Base-by-base conservation (phyloP, 1,140 invertebrate species). In the Ceratoteleas bidentatus region DNA sequence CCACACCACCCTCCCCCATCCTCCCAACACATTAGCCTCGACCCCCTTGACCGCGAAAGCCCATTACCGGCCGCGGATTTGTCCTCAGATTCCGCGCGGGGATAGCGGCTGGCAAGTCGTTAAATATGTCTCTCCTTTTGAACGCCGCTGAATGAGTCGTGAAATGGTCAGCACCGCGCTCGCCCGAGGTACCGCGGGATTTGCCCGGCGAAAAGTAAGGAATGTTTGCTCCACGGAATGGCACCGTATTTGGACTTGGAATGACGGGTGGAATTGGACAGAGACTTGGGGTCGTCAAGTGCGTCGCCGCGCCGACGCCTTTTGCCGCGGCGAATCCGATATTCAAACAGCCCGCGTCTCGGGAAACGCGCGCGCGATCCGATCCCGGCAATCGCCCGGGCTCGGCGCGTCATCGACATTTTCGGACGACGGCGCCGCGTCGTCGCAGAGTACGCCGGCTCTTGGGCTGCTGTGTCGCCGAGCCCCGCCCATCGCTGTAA, bases 221-320 rank as follows among this genome's bases (percentile, higher is more conserved):
- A 89, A 89, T 90, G 89, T 90, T 90, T 90, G 89, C 89, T 85
- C 77, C 86, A 61, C 73, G 80, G 86, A 89, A 89, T 88, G 86
- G 86, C 82, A 87, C 88, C 83, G 88, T 88, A 85, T 90, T 89
- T 90, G 86, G 86, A 89, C 89, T 90, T 90, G 86, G 88, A 90
- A 90, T 90, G 88, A 89, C 88, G 88, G 86, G 78, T 87, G 75
- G 83, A 90, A 90, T 90, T 90, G 85, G 85, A 88, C 87, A 86
- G 85, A 77, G 73, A 74, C 73, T 69, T 60, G 66, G 73, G 73
- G 72, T 53, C 14, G 50, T 70, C 34, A 64, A 80, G 69, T 69
- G 57, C 53, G 62, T 69, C 52, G 52, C 54, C 32, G 68, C 36
- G 57, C 33, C 36, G 74, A 16, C 36, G 80, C 14, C 80, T 82